Conservation (phyloP, 2,888 invertebrate genomes). For the Sinhomidia bicolor region DNA sequence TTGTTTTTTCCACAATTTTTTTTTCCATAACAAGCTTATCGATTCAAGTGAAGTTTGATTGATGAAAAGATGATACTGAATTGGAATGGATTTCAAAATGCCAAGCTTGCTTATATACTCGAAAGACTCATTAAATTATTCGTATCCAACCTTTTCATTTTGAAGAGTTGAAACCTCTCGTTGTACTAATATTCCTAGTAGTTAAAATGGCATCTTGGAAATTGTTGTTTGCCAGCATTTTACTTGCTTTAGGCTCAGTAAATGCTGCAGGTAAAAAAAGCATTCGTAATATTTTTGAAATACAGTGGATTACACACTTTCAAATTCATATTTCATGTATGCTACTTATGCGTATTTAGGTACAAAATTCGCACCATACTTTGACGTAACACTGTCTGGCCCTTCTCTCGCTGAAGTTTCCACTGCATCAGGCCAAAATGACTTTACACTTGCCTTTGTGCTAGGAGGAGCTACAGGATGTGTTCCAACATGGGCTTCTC, state of each 20-base stretch:
- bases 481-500: constrained; percentile 73
- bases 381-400: constrained; percentile 3
- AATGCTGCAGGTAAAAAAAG: constrained; percentile 39
- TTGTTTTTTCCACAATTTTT: not conserved
- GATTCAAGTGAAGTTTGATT: not conserved
- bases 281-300: too few relatives aligned
- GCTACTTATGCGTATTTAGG: too few relatives aligned
- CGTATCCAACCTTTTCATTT: not conserved
- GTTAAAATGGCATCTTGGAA: not conserved
- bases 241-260: not conserved
- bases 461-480: constrained; percentile 69
- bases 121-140: not conserved
- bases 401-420: constrained; percentile 36
- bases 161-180: not conserved
- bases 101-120: too few relatives aligned
- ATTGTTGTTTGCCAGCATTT: not conserved
- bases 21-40: not conserved
- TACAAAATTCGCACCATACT: constrained; percentile 49
- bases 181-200: not conserved
- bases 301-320: too few relatives aligned
- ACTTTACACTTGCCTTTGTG: constrained; percentile 76
- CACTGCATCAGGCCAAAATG: constrained; percentile 58
- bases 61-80: not conserved
- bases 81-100: too few relatives aligned
- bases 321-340: too few relatives aligned